These are phyloP conservation scores for Kobus ellipsiprymnus DNA, from an alignment of 2,113 vertebrate genomes.

Conservation along the genomic window DNA sequence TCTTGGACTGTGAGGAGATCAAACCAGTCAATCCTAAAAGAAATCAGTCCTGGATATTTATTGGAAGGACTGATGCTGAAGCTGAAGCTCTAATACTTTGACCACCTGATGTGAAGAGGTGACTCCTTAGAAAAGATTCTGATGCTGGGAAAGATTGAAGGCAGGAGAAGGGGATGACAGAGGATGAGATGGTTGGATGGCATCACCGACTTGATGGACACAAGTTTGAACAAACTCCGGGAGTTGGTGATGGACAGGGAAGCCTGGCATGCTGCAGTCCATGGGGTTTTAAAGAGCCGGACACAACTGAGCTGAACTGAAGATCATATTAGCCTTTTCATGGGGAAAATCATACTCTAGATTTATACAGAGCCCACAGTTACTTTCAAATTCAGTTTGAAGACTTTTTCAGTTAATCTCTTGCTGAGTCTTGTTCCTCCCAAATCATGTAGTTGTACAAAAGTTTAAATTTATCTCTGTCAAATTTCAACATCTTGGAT, in stretches of 20 bases:
- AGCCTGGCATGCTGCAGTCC: background rate
- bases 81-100: background rate
- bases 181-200: background rate
- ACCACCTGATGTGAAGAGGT: background rate
- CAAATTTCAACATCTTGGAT: background rate
- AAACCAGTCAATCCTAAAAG: background rate
- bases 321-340: background rate
- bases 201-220: background rate
- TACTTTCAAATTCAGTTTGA: background rate
- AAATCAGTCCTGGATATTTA: background rate
- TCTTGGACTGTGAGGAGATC: background rate
- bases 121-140: background rate
- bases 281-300: background rate
- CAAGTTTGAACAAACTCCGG: background rate
- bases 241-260: background rate
- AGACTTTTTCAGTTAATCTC: background rate
- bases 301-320: background rate
- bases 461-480: conserved; percentile 12
- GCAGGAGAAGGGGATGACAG: background rate
- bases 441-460: background rate
- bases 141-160: background rate
- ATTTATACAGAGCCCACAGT: background rate
- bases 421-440: background rate
- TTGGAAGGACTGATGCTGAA: background rate
- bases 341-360: background rate